Evolutionary conservation across 37 sponge, comb jelly and placozoan genomes (phyloP), one percentile per base, ranked within the genome.

Genomic region (Beroe ovata): DNA sequence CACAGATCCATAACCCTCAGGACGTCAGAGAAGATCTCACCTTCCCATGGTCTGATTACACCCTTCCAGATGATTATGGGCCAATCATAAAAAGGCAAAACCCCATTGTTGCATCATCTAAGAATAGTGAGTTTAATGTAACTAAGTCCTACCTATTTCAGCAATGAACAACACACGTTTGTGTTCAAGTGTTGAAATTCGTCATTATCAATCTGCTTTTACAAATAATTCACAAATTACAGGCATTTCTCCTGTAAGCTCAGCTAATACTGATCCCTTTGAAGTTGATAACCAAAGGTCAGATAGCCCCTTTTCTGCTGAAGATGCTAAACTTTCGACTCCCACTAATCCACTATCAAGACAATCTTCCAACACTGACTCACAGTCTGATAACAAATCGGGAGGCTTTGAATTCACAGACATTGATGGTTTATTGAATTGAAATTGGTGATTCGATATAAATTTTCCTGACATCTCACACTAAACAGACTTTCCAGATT

Each of bases 11-110:
- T n/a, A n/a, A n/a, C 54, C 11, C 54, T 66, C 69, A 66, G 69
- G 69, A 66, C 35, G 69, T 66, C 35, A 66, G 69, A 30, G 69
- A 66, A 37, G 30, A 29, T 30, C 69, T 66, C 19, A 32, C 19
- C 69, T 77, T 77, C 21, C 84, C 84, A 42, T 77, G 84, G 84
- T 77, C 84, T 1, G 84, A 77, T 1, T 77, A 77, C 28, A 77
- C 84, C 11, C 84, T 77, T 30, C 84, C 84, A 22, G 84, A 77
- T 41, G 84, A 42, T 1, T 77, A 77, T 54, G 33, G 42, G 1
- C 84, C 42, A 21, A 39, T 42, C 54, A 47, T 47, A 47, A 47
- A 47, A 11, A 6, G 54, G 54, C 54, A 47, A 11, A 47, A 47
- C 54, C 54, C 54, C 11, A 47, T 47, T 47, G 54, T 6, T 47